phyloP scores from a whole-genome alignment of 2,888 invertebrate genomes.

The Punctoribates punctum region DNA sequence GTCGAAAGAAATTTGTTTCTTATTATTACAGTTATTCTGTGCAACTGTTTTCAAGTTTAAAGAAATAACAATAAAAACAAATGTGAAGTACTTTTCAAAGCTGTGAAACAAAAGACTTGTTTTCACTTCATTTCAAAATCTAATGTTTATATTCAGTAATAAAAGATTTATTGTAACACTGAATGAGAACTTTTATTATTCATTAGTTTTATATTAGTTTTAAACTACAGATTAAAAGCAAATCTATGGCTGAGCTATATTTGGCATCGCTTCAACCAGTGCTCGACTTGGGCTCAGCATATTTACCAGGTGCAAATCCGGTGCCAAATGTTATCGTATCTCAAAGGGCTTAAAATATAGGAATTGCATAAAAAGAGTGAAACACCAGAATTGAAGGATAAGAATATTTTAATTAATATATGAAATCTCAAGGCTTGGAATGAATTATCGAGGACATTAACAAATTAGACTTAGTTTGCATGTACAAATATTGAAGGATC shows the following conservation, averaged over 20 bases:
- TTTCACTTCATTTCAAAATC: background rate
- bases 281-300: background rate
- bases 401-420: background rate
- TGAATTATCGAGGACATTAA: no score
- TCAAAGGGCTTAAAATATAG: background rate
- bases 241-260: background rate
- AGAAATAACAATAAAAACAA: background rate
- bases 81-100: background rate
- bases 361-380: background rate
- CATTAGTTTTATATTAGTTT: conserved; percentile 16
- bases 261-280: background rate
- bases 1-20: background rate
- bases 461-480: no score
- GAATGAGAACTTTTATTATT: background rate
- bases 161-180: conserved; percentile 2
- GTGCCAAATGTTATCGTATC: background rate
- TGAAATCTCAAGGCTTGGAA: no score
- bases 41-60: background rate
- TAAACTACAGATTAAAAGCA: background rate
- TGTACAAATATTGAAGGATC: no score
- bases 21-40: background rate
- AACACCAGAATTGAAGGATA: background rate
- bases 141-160: background rate
- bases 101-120: background rate
- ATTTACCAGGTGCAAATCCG: background rate